Evolutionary conservation across 2,113 vertebrate species (phyloP).

Genomic region (Eudyptes chrysolophus): DNA sequence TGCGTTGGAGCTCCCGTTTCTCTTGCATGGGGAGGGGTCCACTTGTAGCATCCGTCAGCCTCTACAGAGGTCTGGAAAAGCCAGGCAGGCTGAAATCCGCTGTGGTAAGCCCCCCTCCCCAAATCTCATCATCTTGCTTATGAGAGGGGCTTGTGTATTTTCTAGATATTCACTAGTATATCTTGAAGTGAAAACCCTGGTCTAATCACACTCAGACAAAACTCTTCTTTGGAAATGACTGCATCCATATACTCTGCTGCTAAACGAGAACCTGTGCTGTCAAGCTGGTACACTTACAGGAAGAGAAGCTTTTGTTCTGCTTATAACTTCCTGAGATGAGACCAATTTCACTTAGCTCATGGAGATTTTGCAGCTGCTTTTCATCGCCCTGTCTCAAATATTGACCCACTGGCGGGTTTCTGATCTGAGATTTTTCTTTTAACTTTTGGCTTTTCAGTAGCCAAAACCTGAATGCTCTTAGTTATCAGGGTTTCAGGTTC

Average conservation of each 20-base stretch:
- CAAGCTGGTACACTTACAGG: not conserved
- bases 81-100: not conserved
- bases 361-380: not conserved
- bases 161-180: not conserved
- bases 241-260: fast-evolving
- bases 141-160: not conserved
- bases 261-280: not conserved
- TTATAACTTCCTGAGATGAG: not conserved
- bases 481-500: not conserved
- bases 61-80: not conserved
- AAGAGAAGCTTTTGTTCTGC: not conserved
- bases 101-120: not conserved
- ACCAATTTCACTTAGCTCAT: not conserved
- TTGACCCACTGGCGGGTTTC: not conserved
- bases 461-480: not conserved
- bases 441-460: not conserved
- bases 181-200: not conserved
- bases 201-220: not conserved
- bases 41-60: not conserved
- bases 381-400: not conserved
- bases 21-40: not conserved
- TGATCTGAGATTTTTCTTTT: not conserved
- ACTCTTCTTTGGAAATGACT: not conserved
- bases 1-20: not conserved
- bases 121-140: not conserved